Evolutionary conservation across 1,140 invertebrate genomes (phyloP).

Genomic region (Drosophila pallidifrons): DNA sequence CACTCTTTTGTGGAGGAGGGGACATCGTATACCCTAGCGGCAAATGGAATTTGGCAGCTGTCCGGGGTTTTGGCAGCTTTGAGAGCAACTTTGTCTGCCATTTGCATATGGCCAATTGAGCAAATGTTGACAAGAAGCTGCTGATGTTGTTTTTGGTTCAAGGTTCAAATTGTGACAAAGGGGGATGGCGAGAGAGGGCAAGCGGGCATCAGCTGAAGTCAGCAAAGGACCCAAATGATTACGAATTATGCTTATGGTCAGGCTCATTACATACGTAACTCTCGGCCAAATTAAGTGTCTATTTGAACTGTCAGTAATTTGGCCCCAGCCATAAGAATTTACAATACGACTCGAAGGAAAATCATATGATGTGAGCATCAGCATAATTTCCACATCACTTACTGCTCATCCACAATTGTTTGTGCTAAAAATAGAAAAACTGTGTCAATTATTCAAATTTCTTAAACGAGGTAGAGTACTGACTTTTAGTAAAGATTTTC

Average conservation of each 20-base stretch:
- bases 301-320: conserved; percentile 37
- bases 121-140: conserved; percentile 63
- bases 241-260: conserved; percentile 54
- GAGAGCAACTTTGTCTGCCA: conserved; percentile 55
- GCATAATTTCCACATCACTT: conserved; percentile 11
- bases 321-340: conserved; percentile 30
- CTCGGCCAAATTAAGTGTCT: conserved; percentile 46
- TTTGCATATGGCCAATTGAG: conserved; percentile 79
- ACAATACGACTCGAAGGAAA: not conserved
- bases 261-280: conserved; percentile 42
- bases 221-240: conserved; percentile 56
- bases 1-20: not conserved
- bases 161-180: no score
- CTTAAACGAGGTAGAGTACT: not conserved
- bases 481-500: no score
- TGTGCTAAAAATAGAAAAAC: not conserved
- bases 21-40: conserved; percentile 2
- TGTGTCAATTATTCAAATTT: not conserved
- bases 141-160: conserved; percentile 15
- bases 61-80: conserved; percentile 44
- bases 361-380: conserved; percentile 16
- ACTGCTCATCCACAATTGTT: not conserved
- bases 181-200: not conserved
- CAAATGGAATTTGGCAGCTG: conserved; percentile 51
- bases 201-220: conserved; percentile 44